Percentiles rank a stretch among this genome's conserved stretches.
phyloP scores from a whole-genome alignment of 2,113 vertebrate species.

The Cichladusa arquata region DNA sequence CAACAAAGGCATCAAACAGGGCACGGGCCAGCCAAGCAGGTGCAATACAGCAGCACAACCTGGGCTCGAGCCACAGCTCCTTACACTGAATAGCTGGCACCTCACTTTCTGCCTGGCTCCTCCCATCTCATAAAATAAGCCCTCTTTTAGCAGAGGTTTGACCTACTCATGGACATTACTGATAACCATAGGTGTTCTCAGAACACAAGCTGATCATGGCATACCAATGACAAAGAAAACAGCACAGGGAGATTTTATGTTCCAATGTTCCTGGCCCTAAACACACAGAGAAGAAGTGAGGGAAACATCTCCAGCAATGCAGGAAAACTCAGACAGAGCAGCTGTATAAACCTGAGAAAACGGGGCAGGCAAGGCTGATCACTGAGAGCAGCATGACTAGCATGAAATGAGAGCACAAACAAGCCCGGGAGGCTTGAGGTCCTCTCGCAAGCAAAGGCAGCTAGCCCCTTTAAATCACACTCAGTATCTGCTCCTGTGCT shows the following conservation, averaged over 20 bases:
- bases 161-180: not conserved
- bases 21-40: not conserved
- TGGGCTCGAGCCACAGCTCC: not conserved
- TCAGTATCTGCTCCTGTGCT: not conserved
- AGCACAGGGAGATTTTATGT: not conserved
- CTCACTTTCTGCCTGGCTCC: not conserved
- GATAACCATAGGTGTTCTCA: not conserved
- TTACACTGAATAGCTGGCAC: not conserved
- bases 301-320: not conserved
- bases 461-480: not conserved
- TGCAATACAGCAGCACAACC: not conserved
- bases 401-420: not conserved
- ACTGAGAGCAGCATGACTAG: not conserved
- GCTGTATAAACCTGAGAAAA: conserved; percentile 6
- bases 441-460: not conserved
- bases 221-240: not conserved
- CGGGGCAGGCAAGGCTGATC: not conserved
- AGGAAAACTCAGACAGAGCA: not conserved
- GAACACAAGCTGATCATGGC: not conserved
- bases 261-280: not conserved
- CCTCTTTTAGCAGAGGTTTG: not conserved
- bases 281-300: not conserved
- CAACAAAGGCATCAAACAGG: not conserved
- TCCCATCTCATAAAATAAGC: not conserved
- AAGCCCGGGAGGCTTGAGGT: not conserved